These are phyloP conservation scores for Halcyon leucocephala DNA, from an alignment of 2,797 vertebrate species.

Conservation along the genomic window DNA sequence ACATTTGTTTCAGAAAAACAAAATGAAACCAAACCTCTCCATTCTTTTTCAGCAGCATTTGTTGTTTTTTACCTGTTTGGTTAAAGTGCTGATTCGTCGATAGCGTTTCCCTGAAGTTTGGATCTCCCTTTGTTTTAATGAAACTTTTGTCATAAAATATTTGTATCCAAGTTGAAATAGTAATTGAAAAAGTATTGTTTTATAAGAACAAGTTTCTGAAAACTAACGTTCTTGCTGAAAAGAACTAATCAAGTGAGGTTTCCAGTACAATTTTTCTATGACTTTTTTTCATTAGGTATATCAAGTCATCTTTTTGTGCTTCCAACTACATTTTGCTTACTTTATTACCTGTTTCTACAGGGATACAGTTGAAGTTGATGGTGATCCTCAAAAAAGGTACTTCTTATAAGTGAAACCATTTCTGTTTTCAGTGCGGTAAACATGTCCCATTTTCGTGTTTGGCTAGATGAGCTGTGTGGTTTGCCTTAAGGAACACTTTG, in stretches of 20 bases:
- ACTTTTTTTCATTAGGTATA: neutral
- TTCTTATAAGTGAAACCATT: neutral
- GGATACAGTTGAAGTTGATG: slow-evolving; percentile 57
- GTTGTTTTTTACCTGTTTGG: neutral
- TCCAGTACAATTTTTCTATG: neutral
- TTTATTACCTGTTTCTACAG: slow-evolving; percentile 49
- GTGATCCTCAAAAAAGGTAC: slow-evolving; percentile 73
- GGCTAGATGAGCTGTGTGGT: neutral
- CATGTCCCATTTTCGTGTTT: neutral
- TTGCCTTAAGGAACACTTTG: neutral
- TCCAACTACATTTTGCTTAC: neutral
- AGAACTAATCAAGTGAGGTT: neutral
- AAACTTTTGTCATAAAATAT: neutral
- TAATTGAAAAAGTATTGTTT: neutral
- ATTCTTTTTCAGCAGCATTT: neutral
- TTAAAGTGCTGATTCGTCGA: neutral
- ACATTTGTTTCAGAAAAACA: neutral
- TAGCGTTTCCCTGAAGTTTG: neutral
- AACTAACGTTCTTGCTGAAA: neutral
- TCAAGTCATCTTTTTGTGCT: neutral
- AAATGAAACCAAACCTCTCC: neutral
- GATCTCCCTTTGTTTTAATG: neutral
- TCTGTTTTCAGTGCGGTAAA: neutral
- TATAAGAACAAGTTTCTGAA: neutral
- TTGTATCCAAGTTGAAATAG: neutral